Base-by-base conservation (phyloP, 2,888 invertebrate species). In the Megamerina dolium region DNA sequence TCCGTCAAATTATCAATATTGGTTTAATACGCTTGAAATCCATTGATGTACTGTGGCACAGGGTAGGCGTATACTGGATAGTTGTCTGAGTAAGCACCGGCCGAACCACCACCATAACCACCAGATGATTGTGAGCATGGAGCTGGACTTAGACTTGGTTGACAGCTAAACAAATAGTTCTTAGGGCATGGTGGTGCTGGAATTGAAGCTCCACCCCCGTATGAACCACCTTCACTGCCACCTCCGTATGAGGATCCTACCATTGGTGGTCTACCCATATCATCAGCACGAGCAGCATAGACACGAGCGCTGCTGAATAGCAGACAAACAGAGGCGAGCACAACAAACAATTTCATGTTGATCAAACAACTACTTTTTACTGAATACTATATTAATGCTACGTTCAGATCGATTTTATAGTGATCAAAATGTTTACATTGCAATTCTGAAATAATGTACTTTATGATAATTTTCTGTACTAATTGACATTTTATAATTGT, bases 111-210 rank as follows among this genome's bases (percentile, higher is more conserved):
- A n/a, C 45, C 50, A 13, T 30, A 31, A 12, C 29, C 40, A 12
- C 13, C 12, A 12, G 32, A 6, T 2, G 42, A 23, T 8, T 10
- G 8, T 3, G 26, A 10, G 23, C 39, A 44, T 9, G 34, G 34
- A n/a, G 39, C 31, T n/a, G 27, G 35, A 21, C 16, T 35, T n/a
- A n/a, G n/a, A 12, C 38, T 44, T 13, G 51, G 48, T 13, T 50
- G 48, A 14, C 51, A 53, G 37, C 51, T 51, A 40, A 51, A 45
- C 32, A 49, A 12, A 17, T 47, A 52, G 30, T 45, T 49, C 10
- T 40, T 39, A 2, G 50, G 34, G 12, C 47, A 49, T n/a, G 47
- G 45, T 29, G 37, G 34, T 14, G 40, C 35, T 20, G 49, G 41
- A 20, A 45, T 32, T 1, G 23, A n/a, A 2, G 21, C n/a, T 17